Evolutionary conservation across 2,888 invertebrate species (phyloP), one percentile per base, ranked within the genome.

Genomic region (Ophonus ardosiacus): DNA sequence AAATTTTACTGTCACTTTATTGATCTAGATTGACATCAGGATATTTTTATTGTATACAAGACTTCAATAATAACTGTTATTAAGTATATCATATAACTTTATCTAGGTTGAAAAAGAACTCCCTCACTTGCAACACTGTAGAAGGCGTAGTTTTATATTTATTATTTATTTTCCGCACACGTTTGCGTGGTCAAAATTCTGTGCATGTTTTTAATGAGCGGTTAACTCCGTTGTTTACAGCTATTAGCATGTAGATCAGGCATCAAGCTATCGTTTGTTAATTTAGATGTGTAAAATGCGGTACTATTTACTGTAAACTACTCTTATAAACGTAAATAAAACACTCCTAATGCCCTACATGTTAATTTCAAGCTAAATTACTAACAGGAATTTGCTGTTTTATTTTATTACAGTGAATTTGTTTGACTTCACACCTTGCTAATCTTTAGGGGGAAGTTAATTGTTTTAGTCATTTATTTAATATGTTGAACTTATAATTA

Each of bases 151-250:
- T 56, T n/a, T 56, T 51, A 13, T 8, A 51, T 13, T 13, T 51
- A 51, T 51, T 51, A 51, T 51, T 51, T 51, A 51, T 51, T 51
- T 56, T 17, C 59, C 15, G 15, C 59, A 13, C 43, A 13, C 17
- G 18, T 10, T 74, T n/a, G 74, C 74, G 74, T 74, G 74, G 74
- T 17, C 10, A 43, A 74, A 71, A 74, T 51, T 74, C 74, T 74
- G 74, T 74, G 74, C 74, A 74, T 74, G 74, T 74, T 74, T 74
- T 74, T 74, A 74, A 74, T 74, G 74, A 18, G 51, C 13, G 56
- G 74, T 74, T 74, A 51, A 74, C 51, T 74, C 7, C 18, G 18
- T 51, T 74, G 74, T 74, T 74, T 51, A 74, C 74, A 74, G 56
- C 74, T 51, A 74, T 56, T 51, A 56, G 17, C 21, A 56, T 74